A percentile compares a stretch with the other conserved stretches of the same genome.
phyloP scores from a whole-genome alignment of 2,797 vertebrate species.

The Numenius phaeopus region DNA sequence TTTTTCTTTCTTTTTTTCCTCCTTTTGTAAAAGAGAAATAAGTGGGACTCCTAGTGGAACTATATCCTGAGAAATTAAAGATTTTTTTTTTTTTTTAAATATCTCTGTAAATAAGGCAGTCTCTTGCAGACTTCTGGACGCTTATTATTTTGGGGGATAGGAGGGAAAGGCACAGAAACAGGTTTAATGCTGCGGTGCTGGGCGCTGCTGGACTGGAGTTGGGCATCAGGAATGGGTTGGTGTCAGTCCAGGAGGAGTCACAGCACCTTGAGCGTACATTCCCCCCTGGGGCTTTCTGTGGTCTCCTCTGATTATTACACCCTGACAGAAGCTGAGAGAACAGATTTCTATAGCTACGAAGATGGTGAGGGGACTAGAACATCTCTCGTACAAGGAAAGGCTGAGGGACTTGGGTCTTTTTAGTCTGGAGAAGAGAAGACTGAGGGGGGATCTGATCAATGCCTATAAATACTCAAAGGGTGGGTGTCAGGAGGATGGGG shows the following conservation, averaged over 20 bases:
- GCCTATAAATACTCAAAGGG: too few species aligned
- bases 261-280: neutral
- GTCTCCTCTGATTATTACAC: neutral
- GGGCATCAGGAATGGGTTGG: too few species aligned
- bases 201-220: neutral
- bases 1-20: neutral
- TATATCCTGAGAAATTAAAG: neutral
- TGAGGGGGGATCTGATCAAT: too few species aligned
- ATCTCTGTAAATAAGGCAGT: neutral
- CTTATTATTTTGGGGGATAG: neutral
- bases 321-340: neutral
- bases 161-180: neutral
- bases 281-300: neutral
- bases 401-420: too few species aligned
- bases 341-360: too few species aligned
- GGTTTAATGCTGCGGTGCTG: neutral
- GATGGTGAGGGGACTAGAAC: too few species aligned
- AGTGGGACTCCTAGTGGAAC: neutral
- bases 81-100: neutral
- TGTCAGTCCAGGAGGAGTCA: neutral
- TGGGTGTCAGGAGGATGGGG: too few species aligned
- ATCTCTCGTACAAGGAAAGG: too few species aligned
- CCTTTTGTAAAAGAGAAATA: neutral
- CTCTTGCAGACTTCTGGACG: neutral
- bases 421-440: too few species aligned